phyloP scores from a whole-genome alignment of 1,140 invertebrate species.

The Antheraea mylitta region DNA sequence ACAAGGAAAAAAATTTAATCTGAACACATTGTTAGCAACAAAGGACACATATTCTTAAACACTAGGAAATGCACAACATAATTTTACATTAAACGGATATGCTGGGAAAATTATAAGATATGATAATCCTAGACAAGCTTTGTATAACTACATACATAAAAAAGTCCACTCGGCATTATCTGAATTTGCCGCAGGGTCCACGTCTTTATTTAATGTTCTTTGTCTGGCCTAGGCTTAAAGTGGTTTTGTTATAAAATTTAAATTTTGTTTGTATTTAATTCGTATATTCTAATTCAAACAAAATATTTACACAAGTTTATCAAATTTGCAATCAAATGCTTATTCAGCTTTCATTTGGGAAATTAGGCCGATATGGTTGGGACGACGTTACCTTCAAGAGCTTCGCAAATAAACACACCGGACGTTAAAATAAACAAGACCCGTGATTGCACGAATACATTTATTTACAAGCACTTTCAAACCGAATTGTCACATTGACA shows the following conservation, averaged over 20 bases:
- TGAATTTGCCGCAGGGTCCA: background rate
- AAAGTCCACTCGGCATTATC: conserved; percentile 1
- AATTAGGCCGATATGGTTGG: conserved; percentile 50
- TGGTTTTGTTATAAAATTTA: background rate
- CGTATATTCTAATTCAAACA: background rate
- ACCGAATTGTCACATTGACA: background rate
- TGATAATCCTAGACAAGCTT: background rate
- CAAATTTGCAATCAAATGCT: conserved; percentile 26
- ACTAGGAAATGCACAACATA: background rate
- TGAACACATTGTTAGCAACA: too few relatives aligned
- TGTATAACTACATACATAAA: background rate
- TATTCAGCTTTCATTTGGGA: conserved; percentile 56
- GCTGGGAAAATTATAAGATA: background rate
- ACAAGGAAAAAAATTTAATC: too few relatives aligned
- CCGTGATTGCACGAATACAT: conserved; percentile 43
- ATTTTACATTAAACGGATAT: background rate
- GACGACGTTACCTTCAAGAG: conserved; percentile 47
- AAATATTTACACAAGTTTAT: conserved; percentile 10
- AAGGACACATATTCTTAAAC: background rate
- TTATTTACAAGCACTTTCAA: conserved; percentile 10
- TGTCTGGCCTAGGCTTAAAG: background rate
- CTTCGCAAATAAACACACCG: conserved; percentile 60
- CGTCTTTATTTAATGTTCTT: too few relatives aligned
- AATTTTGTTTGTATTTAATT: background rate
- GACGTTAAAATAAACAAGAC: conserved; percentile 44